These are phyloP conservation scores for Amphiprion ocellaris DNA, from an alignment of 2,113 vertebrate genomes.

Conservation along the genomic window DNA sequence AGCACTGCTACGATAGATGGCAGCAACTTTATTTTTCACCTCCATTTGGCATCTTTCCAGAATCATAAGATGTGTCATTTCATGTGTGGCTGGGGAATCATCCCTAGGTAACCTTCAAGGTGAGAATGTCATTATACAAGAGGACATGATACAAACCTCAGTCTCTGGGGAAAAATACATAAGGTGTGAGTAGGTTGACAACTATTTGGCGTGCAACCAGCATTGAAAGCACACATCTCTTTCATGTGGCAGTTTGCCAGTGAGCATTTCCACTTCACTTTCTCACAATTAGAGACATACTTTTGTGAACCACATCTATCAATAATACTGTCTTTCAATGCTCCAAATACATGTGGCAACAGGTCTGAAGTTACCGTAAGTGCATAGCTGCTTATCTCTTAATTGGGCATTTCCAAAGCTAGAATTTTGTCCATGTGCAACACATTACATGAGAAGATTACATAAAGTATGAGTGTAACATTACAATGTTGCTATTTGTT, in stretches of 20 bases:
- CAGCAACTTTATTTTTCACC: too few relatives aligned
- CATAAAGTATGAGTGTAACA: not conserved
- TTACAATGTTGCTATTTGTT: too few relatives aligned
- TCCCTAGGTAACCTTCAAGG: not conserved
- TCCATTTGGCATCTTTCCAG: not conserved
- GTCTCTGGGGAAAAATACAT: not conserved
- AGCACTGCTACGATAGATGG: too few relatives aligned
- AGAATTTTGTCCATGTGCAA: not conserved
- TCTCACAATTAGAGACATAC: not conserved
- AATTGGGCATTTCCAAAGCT: not conserved
- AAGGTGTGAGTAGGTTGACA: not conserved
- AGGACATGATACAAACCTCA: not conserved
- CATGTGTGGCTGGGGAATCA: not conserved
- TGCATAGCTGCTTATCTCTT: not conserved
- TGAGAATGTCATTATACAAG: too few relatives aligned
- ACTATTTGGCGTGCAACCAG: too few relatives aligned
- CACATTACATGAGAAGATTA: not conserved
- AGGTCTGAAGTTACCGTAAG: not conserved
- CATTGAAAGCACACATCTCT: conserved; percentile 2
- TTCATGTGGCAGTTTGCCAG: not conserved
- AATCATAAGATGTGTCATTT: not conserved
- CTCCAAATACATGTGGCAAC: not conserved
- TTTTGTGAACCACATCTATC: not conserved
- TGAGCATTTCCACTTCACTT: not conserved
- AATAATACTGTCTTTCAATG: not conserved